These are phyloP conservation scores for Diuraphis noxia DNA, from an alignment of 1,140 invertebrate species.

Conservation along the genomic window DNA sequence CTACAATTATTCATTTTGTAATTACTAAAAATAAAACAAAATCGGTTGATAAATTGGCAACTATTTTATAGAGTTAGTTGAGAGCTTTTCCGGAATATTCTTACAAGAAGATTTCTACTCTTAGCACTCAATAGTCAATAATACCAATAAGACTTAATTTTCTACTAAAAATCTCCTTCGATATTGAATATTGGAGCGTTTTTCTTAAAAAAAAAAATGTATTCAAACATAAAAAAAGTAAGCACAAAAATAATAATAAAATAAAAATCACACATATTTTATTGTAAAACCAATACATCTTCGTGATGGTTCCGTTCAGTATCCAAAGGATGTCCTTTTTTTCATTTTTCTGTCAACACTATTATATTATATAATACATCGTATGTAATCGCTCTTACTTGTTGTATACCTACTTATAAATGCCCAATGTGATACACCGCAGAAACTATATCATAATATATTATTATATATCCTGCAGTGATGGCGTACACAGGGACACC, in stretches of 20 bases:
- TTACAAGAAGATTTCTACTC: background rate
- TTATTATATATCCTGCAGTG: background rate
- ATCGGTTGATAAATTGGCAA: background rate
- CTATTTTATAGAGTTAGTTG: background rate
- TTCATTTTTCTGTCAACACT: background rate
- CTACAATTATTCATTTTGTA: background rate
- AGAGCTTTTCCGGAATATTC: background rate
- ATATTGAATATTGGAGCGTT: background rate
- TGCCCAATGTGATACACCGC: background rate
- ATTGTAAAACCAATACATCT: background rate
- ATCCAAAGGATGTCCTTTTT: background rate
- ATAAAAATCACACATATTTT: background rate
- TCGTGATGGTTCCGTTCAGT: background rate
- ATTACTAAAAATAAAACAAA: background rate
- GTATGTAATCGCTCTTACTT: background rate
- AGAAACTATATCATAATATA: background rate
- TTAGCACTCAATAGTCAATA: background rate
- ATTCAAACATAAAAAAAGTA: background rate
- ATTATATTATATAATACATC: background rate
- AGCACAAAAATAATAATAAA: background rate
- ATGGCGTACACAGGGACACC: background rate
- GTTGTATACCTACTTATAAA: background rate
- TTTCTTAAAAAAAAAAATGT: background rate
- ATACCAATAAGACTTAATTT: background rate
- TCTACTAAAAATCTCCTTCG: background rate